Conservation (phyloP, 2,797 vertebrate genomes). For the Arvicola amphibius region DNA sequence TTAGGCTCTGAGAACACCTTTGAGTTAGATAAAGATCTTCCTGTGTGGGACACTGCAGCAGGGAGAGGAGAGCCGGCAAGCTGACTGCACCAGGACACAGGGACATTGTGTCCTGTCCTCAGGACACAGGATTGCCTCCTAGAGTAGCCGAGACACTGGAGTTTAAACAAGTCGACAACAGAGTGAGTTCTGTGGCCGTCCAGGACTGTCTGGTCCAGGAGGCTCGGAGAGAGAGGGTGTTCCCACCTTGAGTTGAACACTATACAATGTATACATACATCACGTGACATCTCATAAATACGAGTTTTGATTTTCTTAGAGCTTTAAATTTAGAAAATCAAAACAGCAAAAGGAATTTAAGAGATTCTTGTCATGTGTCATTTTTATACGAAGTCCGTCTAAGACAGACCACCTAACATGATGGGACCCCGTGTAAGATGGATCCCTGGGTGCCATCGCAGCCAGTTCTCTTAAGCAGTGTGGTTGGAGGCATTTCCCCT, state of each 20-base stretch:
- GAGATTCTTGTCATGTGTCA: neutral
- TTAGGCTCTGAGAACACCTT: neutral
- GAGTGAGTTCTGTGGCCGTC: neutral
- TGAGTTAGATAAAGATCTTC: neutral
- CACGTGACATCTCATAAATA: neutral
- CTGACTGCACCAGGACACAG: neutral
- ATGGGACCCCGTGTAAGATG: neutral
- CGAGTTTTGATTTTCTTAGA: neutral
- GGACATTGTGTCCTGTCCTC: no score
- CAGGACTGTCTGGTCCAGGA: neutral
- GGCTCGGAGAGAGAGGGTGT: neutral
- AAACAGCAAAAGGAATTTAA: neutral
- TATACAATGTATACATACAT: neutral
- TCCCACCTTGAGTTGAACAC: neutral
- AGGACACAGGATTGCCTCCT: neutral
- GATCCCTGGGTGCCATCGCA: no score
- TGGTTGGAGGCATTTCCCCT: neutral
- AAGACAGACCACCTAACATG: neutral
- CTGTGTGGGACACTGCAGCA: neutral
- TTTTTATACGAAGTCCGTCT: neutral
- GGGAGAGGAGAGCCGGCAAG: neutral
- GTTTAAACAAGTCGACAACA: neutral
- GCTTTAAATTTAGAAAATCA: neutral
- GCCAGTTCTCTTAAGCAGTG: neutral
- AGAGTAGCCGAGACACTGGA: no score